phyloP scores from a whole-genome alignment of 2,797 vertebrate species.

The Petrocephalus sullivani region DNA sequence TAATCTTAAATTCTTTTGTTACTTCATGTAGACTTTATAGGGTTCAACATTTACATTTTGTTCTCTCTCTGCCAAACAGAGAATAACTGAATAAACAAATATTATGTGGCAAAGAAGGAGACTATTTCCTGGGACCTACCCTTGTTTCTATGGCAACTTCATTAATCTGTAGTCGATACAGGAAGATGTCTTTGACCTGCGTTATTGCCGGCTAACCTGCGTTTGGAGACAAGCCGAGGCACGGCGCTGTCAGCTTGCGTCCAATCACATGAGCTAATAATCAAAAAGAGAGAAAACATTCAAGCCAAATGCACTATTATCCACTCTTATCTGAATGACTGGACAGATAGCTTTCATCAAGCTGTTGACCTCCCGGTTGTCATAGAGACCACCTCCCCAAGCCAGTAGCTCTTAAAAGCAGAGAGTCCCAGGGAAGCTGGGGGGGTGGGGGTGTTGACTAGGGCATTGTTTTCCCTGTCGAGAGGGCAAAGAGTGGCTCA shows the following conservation, averaged over 20 bases:
- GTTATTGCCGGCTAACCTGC: slow-evolving; percentile 31
- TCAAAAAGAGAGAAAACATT: slow-evolving; percentile 19
- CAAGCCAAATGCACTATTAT: slow-evolving; percentile 23
- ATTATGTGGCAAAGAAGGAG: slow-evolving; percentile 16
- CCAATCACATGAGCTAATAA: slow-evolving; percentile 21
- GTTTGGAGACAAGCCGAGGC: slow-evolving; percentile 20
- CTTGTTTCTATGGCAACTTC: slow-evolving; percentile 31
- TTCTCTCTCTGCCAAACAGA: neutral
- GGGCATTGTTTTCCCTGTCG: neutral
- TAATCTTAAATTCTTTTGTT: neutral
- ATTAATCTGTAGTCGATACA: slow-evolving; percentile 20
- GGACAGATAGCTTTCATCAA: slow-evolving; percentile 27
- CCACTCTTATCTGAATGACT: slow-evolving; percentile 39
- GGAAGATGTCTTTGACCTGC: slow-evolving; percentile 31
- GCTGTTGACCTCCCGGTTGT: slow-evolving; percentile 46
- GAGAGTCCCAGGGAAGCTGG: neutral
- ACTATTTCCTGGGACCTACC: slow-evolving; percentile 18
- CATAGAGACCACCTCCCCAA: slow-evolving; percentile 41
- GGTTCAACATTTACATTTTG: slow-evolving; percentile 2
- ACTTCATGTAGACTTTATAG: neutral
- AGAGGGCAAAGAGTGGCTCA: neutral
- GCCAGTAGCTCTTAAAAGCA: slow-evolving; percentile 30
- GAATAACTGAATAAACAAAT: slow-evolving; percentile 13
- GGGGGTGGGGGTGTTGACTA: neutral
- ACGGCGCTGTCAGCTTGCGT: slow-evolving; percentile 5